Base-by-base conservation (phyloP, 2,888 invertebrate genomes). In the Acrocyrtus sp. region DNA sequence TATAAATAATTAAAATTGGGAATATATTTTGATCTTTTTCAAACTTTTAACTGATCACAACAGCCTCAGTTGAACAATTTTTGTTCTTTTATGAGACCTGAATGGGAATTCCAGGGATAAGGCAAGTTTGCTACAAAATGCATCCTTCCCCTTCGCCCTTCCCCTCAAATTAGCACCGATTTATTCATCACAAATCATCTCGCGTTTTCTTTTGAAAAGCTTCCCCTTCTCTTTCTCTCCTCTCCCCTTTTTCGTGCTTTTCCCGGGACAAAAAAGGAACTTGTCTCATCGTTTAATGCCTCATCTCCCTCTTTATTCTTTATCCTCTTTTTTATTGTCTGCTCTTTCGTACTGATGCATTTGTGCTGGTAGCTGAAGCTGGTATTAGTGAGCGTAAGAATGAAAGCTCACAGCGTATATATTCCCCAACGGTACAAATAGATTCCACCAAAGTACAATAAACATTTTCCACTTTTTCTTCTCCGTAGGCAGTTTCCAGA, bases 141-240 rank as follows among this genome's bases (percentile, higher is more conserved):
- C 69, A 62, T 48, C 62, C 57, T 34, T 61, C 60, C 61, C 41
- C 51, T 61, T 69, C 48, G 69, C 56, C 61, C 69, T 69, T 69
- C 69, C 62, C 63, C 57, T 70, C 70, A 70, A 70, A 70, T 70
- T 70, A 70, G 70, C 70, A 70, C 62, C 70, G 70, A 70, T 70
- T 70, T 70, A 70, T 69, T 69, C 62, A 61, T 69, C 69, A 69
- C 69, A 69, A 69, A 69, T 69, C 69, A 69, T 69, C 62, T 27
- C 47, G n/a, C n/a, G n/a, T 41, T 54, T 19, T 43, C 62, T 54
- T 68, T 69, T 58, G 27, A 54, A 72, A 54, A 26, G 22, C 45
- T 50, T 51, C 54, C 72, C 56, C 56, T n/a, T n/a, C n/a, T n/a
- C n/a, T n/a, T n/a, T n/a, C n/a, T 60, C 66, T 53, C 54, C 27